These are phyloP conservation scores for Spodoptera exigua DNA, from an alignment of 2,888 invertebrate species.

Conservation along the genomic window DNA sequence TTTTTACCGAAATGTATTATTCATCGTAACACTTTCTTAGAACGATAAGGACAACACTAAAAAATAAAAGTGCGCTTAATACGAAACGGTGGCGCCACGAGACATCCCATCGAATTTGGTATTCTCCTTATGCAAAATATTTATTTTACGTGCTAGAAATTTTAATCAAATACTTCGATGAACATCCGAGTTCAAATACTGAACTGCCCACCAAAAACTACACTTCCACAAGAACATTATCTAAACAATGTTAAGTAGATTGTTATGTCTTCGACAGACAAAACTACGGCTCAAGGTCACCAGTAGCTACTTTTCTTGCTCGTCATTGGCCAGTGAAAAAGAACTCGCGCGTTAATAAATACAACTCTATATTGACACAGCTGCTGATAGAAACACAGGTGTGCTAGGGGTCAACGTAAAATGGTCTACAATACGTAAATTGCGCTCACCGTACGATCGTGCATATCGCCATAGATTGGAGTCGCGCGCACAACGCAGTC, in stretches of 20 bases:
- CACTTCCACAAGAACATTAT: conserved; percentile 5
- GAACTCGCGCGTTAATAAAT: conserved; percentile 42
- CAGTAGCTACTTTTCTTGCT: conserved; percentile 48
- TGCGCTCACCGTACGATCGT: conserved; percentile 71
- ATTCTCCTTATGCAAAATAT: conserved; percentile 9
- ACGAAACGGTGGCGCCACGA: background rate
- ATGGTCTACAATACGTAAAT: conserved; percentile 74
- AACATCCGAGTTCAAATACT: background rate
- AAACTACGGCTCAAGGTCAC: conserved; percentile 56
- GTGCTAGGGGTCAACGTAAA: conserved; percentile 62
- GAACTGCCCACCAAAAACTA: conserved; percentile 5
- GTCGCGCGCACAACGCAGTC: conserved; percentile 74
- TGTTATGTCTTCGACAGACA: conserved; percentile 54
- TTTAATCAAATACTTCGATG: too few species aligned
- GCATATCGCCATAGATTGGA: conserved; percentile 77
- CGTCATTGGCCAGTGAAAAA: conserved; percentile 51
- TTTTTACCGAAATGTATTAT: conserved; percentile 44
- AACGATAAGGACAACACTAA: conserved; percentile 35
- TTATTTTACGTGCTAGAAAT: background rate
- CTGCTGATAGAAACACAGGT: conserved; percentile 49
- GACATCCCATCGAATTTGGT: background rate
- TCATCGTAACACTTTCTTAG: conserved; percentile 42
- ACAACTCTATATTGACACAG: conserved; percentile 54
- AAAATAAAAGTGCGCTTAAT: conserved; percentile 13
- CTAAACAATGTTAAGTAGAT: conserved; percentile 24